Percentiles rank a stretch among this genome's conserved stretches.
These are phyloP conservation scores for Pipistrellus nathusii DNA, from an alignment of 2,797 vertebrate genomes.

Conservation along the genomic window DNA sequence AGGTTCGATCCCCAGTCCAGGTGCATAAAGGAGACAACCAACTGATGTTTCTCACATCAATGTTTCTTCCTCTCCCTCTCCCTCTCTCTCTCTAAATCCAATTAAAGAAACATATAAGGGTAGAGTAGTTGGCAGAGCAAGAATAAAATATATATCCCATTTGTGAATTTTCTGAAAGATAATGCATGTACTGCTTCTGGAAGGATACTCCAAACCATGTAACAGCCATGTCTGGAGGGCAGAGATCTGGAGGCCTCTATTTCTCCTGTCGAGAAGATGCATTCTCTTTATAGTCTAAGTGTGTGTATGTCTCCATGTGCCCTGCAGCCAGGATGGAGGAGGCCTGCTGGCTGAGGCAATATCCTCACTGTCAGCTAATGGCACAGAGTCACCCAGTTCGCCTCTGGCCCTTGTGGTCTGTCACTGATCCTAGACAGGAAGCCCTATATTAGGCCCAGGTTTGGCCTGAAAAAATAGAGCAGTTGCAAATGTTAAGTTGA, in stretches of 20 bases:
- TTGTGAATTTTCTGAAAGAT: not conserved
- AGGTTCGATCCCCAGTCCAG: not conserved
- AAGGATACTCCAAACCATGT: not conserved
- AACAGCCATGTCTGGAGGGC: not conserved
- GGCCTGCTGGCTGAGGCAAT: not conserved
- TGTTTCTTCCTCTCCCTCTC: not conserved
- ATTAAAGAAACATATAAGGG: not conserved
- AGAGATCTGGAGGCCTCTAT: not conserved
- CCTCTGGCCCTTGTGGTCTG: not conserved
- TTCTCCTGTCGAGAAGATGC: not conserved
- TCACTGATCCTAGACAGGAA: constrained; percentile 25
- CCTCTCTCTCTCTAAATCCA: not conserved
- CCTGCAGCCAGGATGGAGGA: not conserved
- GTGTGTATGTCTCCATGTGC: not conserved
- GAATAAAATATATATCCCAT: not conserved
- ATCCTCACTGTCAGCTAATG: not conserved
- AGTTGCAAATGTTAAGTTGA: constrained; percentile 67
- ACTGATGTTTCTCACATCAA: not conserved
- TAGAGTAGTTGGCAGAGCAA: not conserved
- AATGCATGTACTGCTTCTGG: not conserved
- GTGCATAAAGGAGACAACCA: not conserved
- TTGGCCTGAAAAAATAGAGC: constrained; percentile 52
- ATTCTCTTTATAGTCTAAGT: not conserved
- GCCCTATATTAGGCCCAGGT: not conserved
- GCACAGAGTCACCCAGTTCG: not conserved